Percentiles rank a stretch among this genome's conserved stretches.
Conservation (phyloP, 2,113 vertebrate species). For the Danionella cerebrum region DNA sequence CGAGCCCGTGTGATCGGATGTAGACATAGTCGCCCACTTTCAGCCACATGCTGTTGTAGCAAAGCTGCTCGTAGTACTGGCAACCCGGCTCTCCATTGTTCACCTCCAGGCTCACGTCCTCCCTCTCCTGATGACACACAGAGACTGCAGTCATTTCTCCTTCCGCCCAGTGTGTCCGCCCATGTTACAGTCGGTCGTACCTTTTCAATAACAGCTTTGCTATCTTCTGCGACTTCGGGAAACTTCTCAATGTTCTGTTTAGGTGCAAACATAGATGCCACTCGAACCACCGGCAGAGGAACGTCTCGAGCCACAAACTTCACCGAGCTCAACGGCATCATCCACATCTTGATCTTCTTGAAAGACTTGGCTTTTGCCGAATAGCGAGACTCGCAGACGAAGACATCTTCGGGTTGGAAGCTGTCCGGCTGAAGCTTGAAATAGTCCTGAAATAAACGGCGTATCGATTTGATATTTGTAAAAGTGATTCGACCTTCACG, state of each 20-base stretch:
- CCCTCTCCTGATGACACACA: conserved; percentile 74
- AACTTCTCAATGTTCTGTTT: conserved; percentile 83
- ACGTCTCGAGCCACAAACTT: conserved; percentile 84
- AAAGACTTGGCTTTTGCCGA: conserved; percentile 97
- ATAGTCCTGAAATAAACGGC: conserved; percentile 79
- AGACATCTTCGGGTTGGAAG: conserved; percentile 88
- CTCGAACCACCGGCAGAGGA: conserved; percentile 89
- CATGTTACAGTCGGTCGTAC: conserved; percentile 35
- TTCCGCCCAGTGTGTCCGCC: too few species aligned
- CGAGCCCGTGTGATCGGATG: conserved; percentile 89
- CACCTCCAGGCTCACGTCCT: conserved; percentile 89
- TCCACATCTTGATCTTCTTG: conserved; percentile 98
- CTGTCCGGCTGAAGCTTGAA: conserved; percentile 94
- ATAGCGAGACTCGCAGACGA: conserved; percentile 94
- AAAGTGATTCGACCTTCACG: too few species aligned
- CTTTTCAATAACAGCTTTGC: conserved; percentile 66
- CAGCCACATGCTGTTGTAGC: conserved; percentile 87
- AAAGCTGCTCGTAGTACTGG: conserved; percentile 94
- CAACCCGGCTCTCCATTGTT: conserved; percentile 90
- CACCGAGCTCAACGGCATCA: conserved; percentile 92
- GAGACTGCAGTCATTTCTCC: neutral
- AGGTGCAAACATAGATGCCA: conserved; percentile 93
- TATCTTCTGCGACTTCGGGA: conserved; percentile 73
- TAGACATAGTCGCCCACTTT: conserved; percentile 97
- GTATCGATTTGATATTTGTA: too few species aligned